A percentile compares a stretch with the other conserved stretches of the same genome.
Conservation (phyloP, 2,113 vertebrate species). For the Nothoprocta pentlandii region DNA sequence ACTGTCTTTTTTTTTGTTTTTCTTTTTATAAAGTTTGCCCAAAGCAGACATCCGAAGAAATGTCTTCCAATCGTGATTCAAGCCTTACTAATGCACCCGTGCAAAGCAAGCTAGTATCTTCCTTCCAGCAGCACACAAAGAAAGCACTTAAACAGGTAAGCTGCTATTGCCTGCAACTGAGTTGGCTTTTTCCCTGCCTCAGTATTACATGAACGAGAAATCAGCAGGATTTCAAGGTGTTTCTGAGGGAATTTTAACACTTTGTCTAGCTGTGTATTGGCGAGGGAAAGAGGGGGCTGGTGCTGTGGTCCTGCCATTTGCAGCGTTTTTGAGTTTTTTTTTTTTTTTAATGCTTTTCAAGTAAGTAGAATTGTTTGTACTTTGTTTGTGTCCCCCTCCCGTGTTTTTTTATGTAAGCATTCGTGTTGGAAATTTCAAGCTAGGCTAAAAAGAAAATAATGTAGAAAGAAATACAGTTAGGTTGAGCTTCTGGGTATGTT, state of each 20-base stretch:
- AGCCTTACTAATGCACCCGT: slow-evolving; percentile 80
- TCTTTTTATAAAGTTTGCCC: slow-evolving; percentile 79
- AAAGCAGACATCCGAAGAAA: slow-evolving; percentile 83
- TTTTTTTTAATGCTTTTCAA: background rate
- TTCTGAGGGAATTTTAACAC: background rate
- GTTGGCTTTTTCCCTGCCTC: background rate
- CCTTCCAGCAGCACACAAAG: slow-evolving; percentile 89
- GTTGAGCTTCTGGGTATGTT: background rate
- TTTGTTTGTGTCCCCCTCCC: background rate
- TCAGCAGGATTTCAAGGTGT: background rate
- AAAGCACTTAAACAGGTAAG: slow-evolving; percentile 90
- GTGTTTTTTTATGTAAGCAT: background rate
- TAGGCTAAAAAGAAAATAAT: background rate
- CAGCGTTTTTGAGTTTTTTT: background rate
- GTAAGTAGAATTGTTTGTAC: background rate
- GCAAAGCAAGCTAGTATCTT: slow-evolving; percentile 87
- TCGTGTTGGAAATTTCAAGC: background rate
- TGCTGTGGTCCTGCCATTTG: background rate
- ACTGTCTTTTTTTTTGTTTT: slow-evolving; percentile 62
- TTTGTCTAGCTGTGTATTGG: background rate
- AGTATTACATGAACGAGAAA: background rate
- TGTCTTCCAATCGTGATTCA: slow-evolving; percentile 81
- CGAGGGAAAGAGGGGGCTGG: rapidly evolving
- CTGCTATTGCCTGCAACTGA: background rate
- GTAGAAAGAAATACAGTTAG: background rate